Percentiles rank a stretch among this genome's conserved stretches.
Conservation (phyloP, 1,140 invertebrate genomes). For the Drosophila santomea region DNA sequence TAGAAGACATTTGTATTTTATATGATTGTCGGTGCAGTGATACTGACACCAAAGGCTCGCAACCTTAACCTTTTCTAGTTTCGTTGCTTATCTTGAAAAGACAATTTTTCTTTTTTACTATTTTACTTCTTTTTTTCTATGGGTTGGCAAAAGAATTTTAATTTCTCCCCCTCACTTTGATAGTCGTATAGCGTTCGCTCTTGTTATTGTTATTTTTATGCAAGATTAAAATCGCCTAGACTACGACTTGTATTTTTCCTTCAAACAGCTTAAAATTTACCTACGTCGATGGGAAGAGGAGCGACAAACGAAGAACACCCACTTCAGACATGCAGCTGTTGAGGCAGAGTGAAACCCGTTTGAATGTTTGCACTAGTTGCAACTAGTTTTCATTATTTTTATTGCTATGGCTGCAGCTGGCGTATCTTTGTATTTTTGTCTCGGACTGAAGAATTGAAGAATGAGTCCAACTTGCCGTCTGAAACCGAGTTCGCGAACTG, state of each 20-base stretch:
- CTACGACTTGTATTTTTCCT: conserved; percentile 25
- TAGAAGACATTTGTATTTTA: conserved; percentile 31
- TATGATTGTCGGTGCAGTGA: conserved; percentile 27
- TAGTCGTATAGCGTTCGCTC: too few relatives aligned
- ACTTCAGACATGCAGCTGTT: conserved; percentile 27
- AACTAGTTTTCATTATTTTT: conserved; percentile 75
- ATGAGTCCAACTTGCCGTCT: conserved; percentile 60
- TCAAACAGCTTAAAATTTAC: conserved; percentile 20
- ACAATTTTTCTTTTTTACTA: background rate
- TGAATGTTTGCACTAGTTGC: conserved; percentile 72
- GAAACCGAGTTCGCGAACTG: conserved; percentile 71
- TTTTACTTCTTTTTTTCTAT: too few relatives aligned
- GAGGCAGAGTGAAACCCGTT: conserved; percentile 41
- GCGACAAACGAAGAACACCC: conserved; percentile 32
- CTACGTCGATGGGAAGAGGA: conserved; percentile 16
- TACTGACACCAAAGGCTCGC: conserved; percentile 24
- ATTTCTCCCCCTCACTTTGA: too few relatives aligned
- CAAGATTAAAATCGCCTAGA: conserved; percentile 1
- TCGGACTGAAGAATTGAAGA: conserved; percentile 68
- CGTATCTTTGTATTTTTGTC: conserved; percentile 66
- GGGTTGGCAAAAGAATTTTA: too few relatives aligned
- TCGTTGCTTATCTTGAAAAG: conserved; percentile 8
- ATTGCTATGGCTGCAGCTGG: conserved; percentile 59
- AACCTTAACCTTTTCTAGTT: conserved; percentile 12
- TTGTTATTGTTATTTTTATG: too few relatives aligned